Evolutionary conservation across 2,888 invertebrate genomes (phyloP), one percentile per base, ranked within the genome.

Genomic region (Parnassius orleans): DNA sequence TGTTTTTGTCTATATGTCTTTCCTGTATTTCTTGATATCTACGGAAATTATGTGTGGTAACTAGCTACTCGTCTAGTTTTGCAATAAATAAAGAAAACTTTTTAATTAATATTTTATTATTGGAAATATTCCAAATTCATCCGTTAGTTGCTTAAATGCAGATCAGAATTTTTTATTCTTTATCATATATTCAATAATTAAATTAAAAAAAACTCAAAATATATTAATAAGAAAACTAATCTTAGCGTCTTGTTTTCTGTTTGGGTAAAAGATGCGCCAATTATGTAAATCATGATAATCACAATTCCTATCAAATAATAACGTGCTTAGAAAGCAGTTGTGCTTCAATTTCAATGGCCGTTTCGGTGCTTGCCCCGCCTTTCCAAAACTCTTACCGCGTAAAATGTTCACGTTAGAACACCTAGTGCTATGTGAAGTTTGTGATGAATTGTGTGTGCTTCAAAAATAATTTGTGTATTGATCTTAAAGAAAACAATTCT

Each of bases 381-480:
- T 90, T 90, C 90, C 83, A 90, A 90, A 90, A 87, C 79, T 81
- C 83, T 77, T 77, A 69, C 76, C 71, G 71, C 70, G 78, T 72
- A 74, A 74, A 77, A 73, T 77, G 75, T 75, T 72, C 76, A 68
- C 66, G 61, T 70, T 80, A 77, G 75, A 73, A 70, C 68, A 70
- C 70, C 78, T 60, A 83, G 82, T 84, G 69, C 73, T 77, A 80
- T 78, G 73, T 68, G 67, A 50, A 72, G 71, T 71, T 66, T 48
- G 71, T 54, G 67, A 65, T 65, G 66, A 70, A 69, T 66, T 69
- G 73, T 74, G 70, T 70, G 75, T 72, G 66, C 63, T 67, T 62
- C 61, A 9, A 11, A 50, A 51, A 9, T 15, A 9, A 15, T 19
- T 14, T 46, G 10, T 50, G 19, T 44, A 1, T 44, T n/a, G 33